Base-by-base conservation (phyloP, 2,888 invertebrate genomes). In the Nematopogon swammerdamellus region DNA sequence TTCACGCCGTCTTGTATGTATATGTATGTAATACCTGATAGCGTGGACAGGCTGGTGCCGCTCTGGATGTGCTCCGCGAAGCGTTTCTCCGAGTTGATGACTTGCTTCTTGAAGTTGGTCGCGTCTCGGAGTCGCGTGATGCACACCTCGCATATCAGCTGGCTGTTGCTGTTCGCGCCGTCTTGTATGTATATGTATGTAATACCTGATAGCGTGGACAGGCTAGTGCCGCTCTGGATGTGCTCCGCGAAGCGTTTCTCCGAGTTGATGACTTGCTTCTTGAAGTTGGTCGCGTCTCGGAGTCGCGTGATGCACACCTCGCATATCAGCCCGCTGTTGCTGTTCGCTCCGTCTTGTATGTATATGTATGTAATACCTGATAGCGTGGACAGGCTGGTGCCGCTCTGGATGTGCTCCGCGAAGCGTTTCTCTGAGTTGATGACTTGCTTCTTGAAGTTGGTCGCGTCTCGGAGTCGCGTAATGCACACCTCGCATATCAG, bases 401-500 rank as follows among this genome's bases (percentile, higher is more conserved):
- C 62, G 0, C 73, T 71, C 49, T 76, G 71, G 17, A 79, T 54
- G 48, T 72, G 70, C 46, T 70, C 66, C 58, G 68, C 66, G 52
- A 77, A 79, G 0, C 70, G 71, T 58, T 67, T 68, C 61, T 79
- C 77, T 19, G 76, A 76, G 57, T 77, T 75, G 18, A 62, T 59
- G 4, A 79, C 77, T 52, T 79, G 79, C 0, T 70, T 54, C 54
- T 66, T 73, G 62, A 79, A 79, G 56, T 77, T 75, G 0, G 72
- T 59, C 0, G 79, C 77, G 49, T 79, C 77, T 0, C 79, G 64
- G 1, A 79, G 58, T 36, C 76, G 58, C 1, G 76, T 65, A 54
- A 79, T 79, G 55, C 79, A 79, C 0, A 70, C 66, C 58, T 79
- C 79, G 52, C 79, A 77, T 51, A 79, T 76, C 2, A 79, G 60